These are phyloP conservation scores for Griposia aprilina DNA, from an alignment of 2,888 invertebrate species.

Conservation along the genomic window DNA sequence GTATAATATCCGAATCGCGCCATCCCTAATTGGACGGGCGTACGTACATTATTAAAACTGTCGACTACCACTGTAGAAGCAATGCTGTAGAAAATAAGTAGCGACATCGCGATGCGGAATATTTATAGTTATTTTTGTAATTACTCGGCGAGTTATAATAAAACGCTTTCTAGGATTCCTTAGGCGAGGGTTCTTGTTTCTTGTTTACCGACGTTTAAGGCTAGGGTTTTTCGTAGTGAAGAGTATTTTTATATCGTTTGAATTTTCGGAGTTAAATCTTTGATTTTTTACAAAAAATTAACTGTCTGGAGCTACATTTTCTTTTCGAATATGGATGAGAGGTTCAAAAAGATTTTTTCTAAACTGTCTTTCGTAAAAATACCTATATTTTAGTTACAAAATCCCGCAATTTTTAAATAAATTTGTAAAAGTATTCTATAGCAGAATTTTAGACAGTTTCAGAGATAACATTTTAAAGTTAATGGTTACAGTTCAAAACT, in stretches of 20 bases:
- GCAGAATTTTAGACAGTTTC: background rate
- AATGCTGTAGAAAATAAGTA: conserved; percentile 63
- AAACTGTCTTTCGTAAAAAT: background rate
- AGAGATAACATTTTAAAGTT: conserved; percentile 5
- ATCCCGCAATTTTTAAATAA: background rate
- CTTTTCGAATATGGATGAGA: no score
- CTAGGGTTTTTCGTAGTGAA: background rate
- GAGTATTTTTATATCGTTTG: background rate
- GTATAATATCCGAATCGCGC: conserved; percentile 54
- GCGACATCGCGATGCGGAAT: conserved; percentile 46
- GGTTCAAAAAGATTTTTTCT: no score
- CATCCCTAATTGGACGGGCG: conserved; percentile 68
- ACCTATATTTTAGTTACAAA: background rate
- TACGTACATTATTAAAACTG: conserved; percentile 72
- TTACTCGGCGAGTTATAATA: conserved; percentile 57
- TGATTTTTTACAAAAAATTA: background rate
- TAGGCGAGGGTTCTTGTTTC: conserved; percentile 43
- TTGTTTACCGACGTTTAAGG: background rate
- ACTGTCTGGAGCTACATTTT: background rate
- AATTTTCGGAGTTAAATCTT: background rate
- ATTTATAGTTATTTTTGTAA: conserved; percentile 60
- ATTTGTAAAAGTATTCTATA: background rate
- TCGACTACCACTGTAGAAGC: conserved; percentile 68
- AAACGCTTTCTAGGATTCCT: conserved; percentile 59
- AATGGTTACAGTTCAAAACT: conserved; percentile 47